Evolutionary conservation across 2,113 vertebrate genomes (phyloP).

Genomic region (Ammodytes marinus): DNA sequence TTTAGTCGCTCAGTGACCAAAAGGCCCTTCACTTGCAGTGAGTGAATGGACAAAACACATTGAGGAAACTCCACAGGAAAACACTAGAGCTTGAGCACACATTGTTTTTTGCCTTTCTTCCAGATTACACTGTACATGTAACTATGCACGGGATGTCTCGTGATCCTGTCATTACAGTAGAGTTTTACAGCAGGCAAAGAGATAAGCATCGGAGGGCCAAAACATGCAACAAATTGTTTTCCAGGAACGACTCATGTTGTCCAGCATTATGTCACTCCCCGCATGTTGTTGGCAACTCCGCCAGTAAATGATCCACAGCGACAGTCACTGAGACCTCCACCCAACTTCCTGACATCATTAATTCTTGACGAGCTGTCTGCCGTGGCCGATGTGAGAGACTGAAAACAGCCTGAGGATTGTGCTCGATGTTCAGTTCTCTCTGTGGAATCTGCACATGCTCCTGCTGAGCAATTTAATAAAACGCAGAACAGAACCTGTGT

Average conservation of each 20-base stretch:
- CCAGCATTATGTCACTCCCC: slow-evolving; percentile 15
- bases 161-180: not conserved
- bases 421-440: slow-evolving; percentile 11
- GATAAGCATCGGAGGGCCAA: not conserved
- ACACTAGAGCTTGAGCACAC: not conserved
- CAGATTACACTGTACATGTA: not conserved
- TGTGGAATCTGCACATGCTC: slow-evolving; percentile 50
- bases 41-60: slow-evolving; percentile 44
- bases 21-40: slow-evolving; percentile 27
- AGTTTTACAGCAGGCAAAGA: not conserved
- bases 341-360: slow-evolving; percentile 37
- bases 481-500: slow-evolving; percentile 39
- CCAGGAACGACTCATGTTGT: slow-evolving; percentile 26
- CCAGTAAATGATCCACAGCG: slow-evolving; percentile 10
- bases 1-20: slow-evolving; percentile 34
- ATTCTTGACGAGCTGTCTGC: slow-evolving; percentile 41
- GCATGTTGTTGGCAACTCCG: not conserved
- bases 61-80: slow-evolving; percentile 54
- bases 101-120: slow-evolving; percentile 11
- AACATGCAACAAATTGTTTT: not conserved
- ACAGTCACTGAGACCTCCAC: slow-evolving; percentile 39
- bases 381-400: not conserved
- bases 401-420: slow-evolving; percentile 43
- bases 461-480: slow-evolving; percentile 56
- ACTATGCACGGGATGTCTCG: slow-evolving; percentile 30